These are phyloP conservation scores for Campoplex nolae DNA, from an alignment of 2,888 invertebrate genomes.

Conservation along the genomic window DNA sequence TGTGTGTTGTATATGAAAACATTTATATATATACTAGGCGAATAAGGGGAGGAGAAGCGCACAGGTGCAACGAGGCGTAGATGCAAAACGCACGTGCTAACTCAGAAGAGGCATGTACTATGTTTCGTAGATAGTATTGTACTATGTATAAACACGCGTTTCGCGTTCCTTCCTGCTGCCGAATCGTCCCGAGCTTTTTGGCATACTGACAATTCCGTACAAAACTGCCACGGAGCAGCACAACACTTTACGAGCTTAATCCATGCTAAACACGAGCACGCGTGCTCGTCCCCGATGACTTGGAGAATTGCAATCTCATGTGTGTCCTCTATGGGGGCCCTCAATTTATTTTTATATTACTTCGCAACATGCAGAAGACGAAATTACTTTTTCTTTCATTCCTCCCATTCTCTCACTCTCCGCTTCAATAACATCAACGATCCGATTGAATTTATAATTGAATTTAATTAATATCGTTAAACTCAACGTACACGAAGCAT, in stretches of 20 bases:
- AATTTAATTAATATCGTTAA: not conserved
- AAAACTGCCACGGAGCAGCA: conserved; percentile 46
- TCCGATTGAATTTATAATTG: not conserved
- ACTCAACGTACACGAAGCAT: not conserved
- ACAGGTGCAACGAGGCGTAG: conserved; percentile 67
- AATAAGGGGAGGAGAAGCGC: conserved; percentile 38
- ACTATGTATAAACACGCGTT: conserved; percentile 46
- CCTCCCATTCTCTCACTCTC: not conserved
- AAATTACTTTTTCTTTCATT: not conserved
- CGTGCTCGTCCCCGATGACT: conserved; percentile 56
- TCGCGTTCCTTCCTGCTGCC: conserved; percentile 56
- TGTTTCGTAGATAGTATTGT: conserved; percentile 24
- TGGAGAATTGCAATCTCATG: conserved; percentile 21
- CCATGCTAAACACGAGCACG: conserved; percentile 45
- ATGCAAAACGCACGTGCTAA: conserved; percentile 58
- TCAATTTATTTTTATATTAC: conserved; percentile 59
- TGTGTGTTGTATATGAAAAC: not conserved
- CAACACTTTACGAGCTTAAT: conserved; percentile 62
- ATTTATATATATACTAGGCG: conserved; percentile 13
- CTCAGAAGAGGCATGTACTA: conserved; percentile 27
- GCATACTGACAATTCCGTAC: conserved; percentile 67
- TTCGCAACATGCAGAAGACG: not conserved
- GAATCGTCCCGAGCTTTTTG: conserved; percentile 63
- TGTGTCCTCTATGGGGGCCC: conserved; percentile 11
- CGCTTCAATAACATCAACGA: not conserved